These are phyloP conservation scores for Heliornis fulica DNA, from an alignment of 2,113 vertebrate species.

Conservation along the genomic window DNA sequence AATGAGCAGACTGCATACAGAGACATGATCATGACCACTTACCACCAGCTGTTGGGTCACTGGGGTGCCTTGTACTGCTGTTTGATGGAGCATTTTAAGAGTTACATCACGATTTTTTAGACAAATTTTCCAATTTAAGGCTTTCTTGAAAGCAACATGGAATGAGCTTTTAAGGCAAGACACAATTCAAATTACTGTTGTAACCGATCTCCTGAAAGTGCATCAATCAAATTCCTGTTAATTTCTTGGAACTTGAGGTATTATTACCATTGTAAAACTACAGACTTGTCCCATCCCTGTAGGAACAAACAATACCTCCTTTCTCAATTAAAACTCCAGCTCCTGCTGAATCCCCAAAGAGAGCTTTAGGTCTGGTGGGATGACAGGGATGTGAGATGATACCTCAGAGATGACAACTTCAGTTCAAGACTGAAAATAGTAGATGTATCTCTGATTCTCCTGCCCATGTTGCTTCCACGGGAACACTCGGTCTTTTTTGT, in stretches of 20 bases:
- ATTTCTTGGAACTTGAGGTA: neutral
- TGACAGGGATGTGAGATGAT: neutral
- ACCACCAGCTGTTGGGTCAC: neutral
- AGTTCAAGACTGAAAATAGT: neutral
- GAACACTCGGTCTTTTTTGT: neutral
- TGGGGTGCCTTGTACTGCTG: neutral
- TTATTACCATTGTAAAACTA: neutral
- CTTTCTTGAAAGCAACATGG: neutral
- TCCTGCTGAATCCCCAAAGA: too few relatives aligned
- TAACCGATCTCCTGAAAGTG: neutral
- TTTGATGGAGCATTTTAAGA: neutral
- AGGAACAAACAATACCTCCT: neutral
- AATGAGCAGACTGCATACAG: neutral
- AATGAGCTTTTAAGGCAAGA: neutral
- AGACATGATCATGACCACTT: neutral
- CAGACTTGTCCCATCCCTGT: neutral
- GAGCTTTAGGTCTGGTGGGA: neutral
- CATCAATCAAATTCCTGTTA: neutral
- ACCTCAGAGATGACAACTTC: neutral
- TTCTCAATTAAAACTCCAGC: neutral
- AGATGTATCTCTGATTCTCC: neutral
- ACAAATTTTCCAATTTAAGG: neutral
- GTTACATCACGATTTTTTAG: neutral
- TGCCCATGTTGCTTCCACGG: neutral
- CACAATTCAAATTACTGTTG: neutral